A percentile compares a stretch with the other conserved stretches of the same genome.
Conservation (phyloP, 2,888 invertebrate genomes). For the Trachelus tabidus region DNA sequence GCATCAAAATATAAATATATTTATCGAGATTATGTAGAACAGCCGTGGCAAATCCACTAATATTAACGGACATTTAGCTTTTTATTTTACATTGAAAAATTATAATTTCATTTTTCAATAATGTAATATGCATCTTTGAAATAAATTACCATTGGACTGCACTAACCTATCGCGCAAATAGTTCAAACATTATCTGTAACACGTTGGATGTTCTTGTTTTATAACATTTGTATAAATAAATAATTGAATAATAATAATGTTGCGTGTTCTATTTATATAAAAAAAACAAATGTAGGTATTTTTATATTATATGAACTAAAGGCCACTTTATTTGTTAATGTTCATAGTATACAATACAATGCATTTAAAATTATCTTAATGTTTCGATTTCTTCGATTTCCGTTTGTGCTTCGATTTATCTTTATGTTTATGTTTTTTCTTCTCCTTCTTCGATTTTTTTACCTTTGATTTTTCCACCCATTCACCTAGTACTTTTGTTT, state of each 20-base stretch:
- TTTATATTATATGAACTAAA: too few species aligned
- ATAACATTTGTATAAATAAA: conserved; percentile 55
- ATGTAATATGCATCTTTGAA: too few species aligned
- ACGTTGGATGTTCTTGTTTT: conserved; percentile 45
- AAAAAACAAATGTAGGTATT: too few species aligned
- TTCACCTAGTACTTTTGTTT: conserved; percentile 30
- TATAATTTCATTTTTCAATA: conserved; percentile 20
- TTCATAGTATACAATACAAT: too few species aligned
- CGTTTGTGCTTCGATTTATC: conserved; percentile 52
- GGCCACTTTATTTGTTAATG: too few species aligned
- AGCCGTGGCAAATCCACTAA: too few species aligned
- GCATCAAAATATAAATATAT: not conserved
- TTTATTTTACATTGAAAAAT: not conserved
- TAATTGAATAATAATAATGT: not conserved
- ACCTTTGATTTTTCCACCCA: conserved; percentile 51
- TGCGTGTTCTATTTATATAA: too few species aligned
- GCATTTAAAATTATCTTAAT: conserved; percentile 14
- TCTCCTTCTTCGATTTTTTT: conserved; percentile 56
- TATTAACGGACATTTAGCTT: too few species aligned
- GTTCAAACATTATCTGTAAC: conserved; percentile 31
- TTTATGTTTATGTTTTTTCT: conserved; percentile 58
- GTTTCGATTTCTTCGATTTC: conserved; percentile 55
- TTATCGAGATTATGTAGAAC: not conserved
- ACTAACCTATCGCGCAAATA: not conserved
- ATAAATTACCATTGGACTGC: too few species aligned